Evolutionary conservation across 2,797 vertebrate genomes (phyloP), one percentile per base, ranked within the genome.

Genomic region (Gymnoscopelus braueri): DNA sequence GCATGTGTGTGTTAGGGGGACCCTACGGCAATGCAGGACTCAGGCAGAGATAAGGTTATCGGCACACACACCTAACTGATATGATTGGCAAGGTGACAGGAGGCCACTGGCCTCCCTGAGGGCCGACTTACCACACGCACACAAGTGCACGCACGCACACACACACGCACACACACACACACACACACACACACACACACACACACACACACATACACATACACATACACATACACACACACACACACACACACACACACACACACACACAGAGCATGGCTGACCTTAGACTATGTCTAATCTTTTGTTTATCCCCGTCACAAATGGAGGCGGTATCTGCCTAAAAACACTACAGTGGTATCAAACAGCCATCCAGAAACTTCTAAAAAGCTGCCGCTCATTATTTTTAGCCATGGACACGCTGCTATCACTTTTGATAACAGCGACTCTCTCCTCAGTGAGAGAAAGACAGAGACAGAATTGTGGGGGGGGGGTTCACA

Each of bases 1-100:
- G 52, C n/a, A n/a, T n/a, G n/a, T 53, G 59, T 48, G 67, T 24
- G 23, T 39, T 6, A 2, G 24, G 65, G 75, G 67, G 65, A 5
- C 77, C 90, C 83, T 75, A 65, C 87, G 87, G 90, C 90, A 82
- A 91, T 86, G 84, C 84, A 88, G 84, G 85, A 66, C 85, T 87
- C 69, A 82, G 80, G 67, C 80, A 87, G 82, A 89, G 91, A 93
- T 92, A 93, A 91, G 90, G 88, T 91, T 92, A 92, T 93, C 90
- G 72, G 67, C 77, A 84, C 77, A 88, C 35, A 58, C 86, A 87
- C 89, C 87, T 88, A 80, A 84, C 84, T 84, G 85, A 90, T 89
- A 83, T 91, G 90, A 92, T 88, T 92, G 91, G 91, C 91, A 89
- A 91, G 87, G 88, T 89, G 87, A 91, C 86, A 89, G 86, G 77